Base-by-base conservation (phyloP, 2,797 vertebrate genomes). In the Coregonus suidteri region DNA sequence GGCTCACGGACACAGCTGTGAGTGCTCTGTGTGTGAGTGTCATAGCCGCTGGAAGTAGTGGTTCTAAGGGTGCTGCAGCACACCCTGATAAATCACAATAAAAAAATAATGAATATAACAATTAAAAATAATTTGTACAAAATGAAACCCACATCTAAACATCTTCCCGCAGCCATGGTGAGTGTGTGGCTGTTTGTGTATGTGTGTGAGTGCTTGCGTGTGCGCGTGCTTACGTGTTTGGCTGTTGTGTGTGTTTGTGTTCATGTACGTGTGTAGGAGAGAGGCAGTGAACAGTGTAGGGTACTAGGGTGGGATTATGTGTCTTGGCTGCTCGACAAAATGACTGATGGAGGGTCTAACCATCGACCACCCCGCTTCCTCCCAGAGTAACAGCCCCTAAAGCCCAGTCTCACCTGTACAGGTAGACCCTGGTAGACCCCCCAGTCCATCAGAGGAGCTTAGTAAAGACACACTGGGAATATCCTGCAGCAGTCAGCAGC, bases 271-370 rank as follows among this genome's bases (percentile, higher is more conserved):
- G 75, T 67, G 47, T 78, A 71, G 68, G 37, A 80, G 70, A 56
- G 77, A 76, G 69, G 6, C 75, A 87, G 79, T 73, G 31, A 80
- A 74, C 79, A 76, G 78, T 76, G 75, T 79, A 77, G 69, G 59
- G 68, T 62, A 65, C 78, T 51, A 16, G 51, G 5, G 66, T 41
- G 14, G 25, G 51, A 54, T 51, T 35, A 34, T 51, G 35, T 77
- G 67, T 88, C 84, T 83, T 53, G 71, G 81, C 79, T 74, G 74
- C 86, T 81, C 88, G 90, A 91, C 91, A 91, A 89, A 89, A 91
- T 90, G 83, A 90, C 87, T 85, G 88, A 91, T 88, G 84, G 87
- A 74, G 73, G 80, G 11, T 78, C 71, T 83, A 83, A 87, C 89
- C 80, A 91, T 86, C 86, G 85, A 90, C 87, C 84, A 82, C 73